These are phyloP conservation scores for Ctenoplectra terminalis DNA, from an alignment of 1,140 invertebrate species.

Conservation along the genomic window DNA sequence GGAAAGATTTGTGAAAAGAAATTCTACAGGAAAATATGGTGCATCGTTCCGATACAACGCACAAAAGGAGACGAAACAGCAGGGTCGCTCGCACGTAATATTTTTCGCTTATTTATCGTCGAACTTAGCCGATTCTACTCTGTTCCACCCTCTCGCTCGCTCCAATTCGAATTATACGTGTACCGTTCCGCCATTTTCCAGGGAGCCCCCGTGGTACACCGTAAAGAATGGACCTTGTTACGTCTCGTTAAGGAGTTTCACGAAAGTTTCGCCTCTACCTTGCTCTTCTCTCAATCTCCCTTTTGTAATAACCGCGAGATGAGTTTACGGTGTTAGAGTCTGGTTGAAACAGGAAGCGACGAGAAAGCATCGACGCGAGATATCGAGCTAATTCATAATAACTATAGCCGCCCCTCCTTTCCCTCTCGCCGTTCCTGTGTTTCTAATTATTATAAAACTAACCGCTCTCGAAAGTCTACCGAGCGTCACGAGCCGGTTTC, in stretches of 20 bases:
- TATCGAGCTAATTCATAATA: slow-evolving; percentile 53
- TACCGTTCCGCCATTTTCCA: slow-evolving; percentile 62
- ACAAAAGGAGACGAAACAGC: slow-evolving; percentile 19
- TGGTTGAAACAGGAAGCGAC: slow-evolving; percentile 46
- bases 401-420: neutral
- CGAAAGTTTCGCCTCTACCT: slow-evolving; percentile 61
- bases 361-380: slow-evolving; percentile 37
- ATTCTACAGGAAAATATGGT: neutral
- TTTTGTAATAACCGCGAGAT: slow-evolving; percentile 70
- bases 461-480: slow-evolving; percentile 9
- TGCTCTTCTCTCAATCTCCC: slow-evolving; percentile 55
- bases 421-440: neutral
- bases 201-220: slow-evolving; percentile 37
- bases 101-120: slow-evolving; percentile 60
- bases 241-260: slow-evolving; percentile 71
- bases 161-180: slow-evolving; percentile 42
- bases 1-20: neutral
- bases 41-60: neutral
- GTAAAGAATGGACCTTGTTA: slow-evolving; percentile 71
- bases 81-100: slow-evolving; percentile 30
- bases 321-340: slow-evolving; percentile 63
- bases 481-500: neutral
- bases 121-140: slow-evolving; percentile 30
- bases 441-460: slow-evolving; percentile 45
- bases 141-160: neutral